These are phyloP conservation scores for Buphagus erythrorhynchus DNA, from an alignment of 2,797 vertebrate species.

Conservation along the genomic window DNA sequence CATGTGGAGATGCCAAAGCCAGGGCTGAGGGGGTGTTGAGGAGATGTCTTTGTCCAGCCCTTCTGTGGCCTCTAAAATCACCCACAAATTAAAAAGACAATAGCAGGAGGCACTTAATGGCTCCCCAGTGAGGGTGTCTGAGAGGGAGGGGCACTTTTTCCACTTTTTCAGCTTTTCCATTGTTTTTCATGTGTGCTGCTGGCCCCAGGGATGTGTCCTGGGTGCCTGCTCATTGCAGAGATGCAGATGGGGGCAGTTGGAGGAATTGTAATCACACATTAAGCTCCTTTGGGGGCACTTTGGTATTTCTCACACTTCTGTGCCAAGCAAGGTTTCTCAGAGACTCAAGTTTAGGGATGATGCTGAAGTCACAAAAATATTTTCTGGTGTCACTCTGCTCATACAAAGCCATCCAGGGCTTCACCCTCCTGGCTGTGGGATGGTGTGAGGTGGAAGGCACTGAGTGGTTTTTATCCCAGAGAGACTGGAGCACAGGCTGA, in stretches of 20 bases:
- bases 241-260: background rate
- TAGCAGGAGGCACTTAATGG: background rate
- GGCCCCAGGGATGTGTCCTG: background rate
- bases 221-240: conserved; percentile 31
- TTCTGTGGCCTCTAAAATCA: background rate
- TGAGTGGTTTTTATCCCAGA: background rate
- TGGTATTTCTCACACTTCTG: background rate
- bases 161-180: background rate
- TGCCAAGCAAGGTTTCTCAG: background rate
- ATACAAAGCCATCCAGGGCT: background rate
- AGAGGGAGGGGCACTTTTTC: background rate
- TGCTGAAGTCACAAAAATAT: background rate
- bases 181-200: background rate
- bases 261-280: background rate
- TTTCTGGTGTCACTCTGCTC: background rate
- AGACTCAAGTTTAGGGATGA: background rate
- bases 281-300: background rate
- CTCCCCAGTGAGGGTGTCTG: background rate
- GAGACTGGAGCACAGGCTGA: conserved; percentile 6
- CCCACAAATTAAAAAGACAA: background rate
- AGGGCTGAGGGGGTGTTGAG: fast-evolving
- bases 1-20: background rate
- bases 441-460: background rate
- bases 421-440: background rate
- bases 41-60: background rate